Base-by-base conservation (phyloP, 2,888 invertebrate species). In the Drosophila leonis region DNA sequence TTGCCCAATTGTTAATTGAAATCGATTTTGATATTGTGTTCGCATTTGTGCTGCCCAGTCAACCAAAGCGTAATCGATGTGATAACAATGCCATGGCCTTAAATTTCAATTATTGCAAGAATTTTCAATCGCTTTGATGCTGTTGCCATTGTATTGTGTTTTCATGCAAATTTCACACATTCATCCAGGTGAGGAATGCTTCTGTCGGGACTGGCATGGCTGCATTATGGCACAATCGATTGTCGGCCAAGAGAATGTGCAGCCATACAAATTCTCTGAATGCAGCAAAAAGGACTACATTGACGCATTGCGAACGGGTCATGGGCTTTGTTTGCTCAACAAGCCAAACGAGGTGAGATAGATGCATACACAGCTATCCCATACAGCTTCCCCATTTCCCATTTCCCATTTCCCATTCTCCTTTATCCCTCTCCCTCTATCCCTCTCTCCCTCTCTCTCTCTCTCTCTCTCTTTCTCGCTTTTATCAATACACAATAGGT, bases 211-310 rank as follows among this genome's bases (percentile, higher is more conserved):
- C 94, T 98, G 98, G 98, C 98, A 98, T 93, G 98, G 98, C 73
- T 98, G 98, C 93, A 98, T 98, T 93, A 98, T 98, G 98, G 96
- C 97, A 60, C 97, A 97, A 94, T 96, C 97, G 77, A 98, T 98
- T 91, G 97, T 98, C 49, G 98, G 98, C 37, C 94, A 96, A 88
- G 97, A 98, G 92, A 97, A 97, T 92, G 97, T 98, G 59, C 98
- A 98, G 93, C 98, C 98, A 4, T 98, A 98, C 94, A 98, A 98
- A 94, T 99, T 99, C 94, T 98, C 98, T 42, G 97, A 98, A 91
- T 99, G 99, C 94, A 98, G 98, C 92, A 95, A 96, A 93, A 95
- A 96, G 75, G 98, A 98, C 93, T 98, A 98, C 94, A 96, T 97
- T 92, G 96, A 97, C 90, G 96, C 97, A 84, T 95, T 99, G 82